Conservation (phyloP, 2,113 vertebrate species). For the Bubalus kerabau region DNA sequence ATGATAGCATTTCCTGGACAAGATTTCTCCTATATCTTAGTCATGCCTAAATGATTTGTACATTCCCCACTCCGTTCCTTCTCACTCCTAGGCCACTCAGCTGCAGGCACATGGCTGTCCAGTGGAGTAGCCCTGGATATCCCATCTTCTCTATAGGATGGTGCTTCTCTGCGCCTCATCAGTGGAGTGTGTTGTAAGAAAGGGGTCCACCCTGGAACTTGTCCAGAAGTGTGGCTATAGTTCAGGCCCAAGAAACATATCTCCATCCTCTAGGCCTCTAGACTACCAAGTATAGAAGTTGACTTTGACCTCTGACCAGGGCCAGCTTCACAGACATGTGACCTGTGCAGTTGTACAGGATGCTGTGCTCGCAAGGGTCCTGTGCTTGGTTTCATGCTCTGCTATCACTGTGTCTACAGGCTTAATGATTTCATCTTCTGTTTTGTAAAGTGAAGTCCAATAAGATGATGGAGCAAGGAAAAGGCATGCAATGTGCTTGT, state of each 20-base stretch:
- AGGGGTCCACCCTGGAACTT: not conserved
- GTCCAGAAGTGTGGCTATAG: not conserved
- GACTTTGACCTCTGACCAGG: not conserved
- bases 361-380: not conserved
- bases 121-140: not conserved
- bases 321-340: not conserved
- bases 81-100: not conserved
- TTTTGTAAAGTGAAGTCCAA: not conserved
- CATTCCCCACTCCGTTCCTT: not conserved
- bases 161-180: not conserved
- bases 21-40: not conserved
- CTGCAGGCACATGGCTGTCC: accelerated
- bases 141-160: not conserved
- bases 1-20: not conserved
- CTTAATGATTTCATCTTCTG: not conserved
- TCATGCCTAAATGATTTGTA: not conserved
- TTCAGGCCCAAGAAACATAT: not conserved
- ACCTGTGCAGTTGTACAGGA: no score
- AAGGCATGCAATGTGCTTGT: accelerated
- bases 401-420: not conserved
- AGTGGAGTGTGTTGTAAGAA: not conserved
- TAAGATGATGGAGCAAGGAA: not conserved
- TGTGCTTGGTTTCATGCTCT: not conserved
- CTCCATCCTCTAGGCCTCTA: not conserved
- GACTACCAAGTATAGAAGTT: not conserved